Evolutionary conservation across 1,140 invertebrate species (phyloP), one percentile per base, ranked within the genome.

Genomic region (Coelopa frigida): DNA sequence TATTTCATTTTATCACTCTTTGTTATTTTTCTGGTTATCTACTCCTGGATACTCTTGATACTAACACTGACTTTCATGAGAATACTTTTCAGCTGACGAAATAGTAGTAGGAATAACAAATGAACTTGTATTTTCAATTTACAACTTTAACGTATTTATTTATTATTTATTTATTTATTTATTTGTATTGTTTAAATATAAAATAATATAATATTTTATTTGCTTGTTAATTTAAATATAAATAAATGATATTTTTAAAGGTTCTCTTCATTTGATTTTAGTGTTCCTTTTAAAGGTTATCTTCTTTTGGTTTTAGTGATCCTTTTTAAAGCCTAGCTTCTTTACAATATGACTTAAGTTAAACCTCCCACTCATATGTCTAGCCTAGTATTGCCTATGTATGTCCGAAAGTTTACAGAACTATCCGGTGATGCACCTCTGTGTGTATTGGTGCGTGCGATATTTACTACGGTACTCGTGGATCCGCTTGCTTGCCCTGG

Each of bases 81-180:
- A n/a, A n/a, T n/a, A n/a, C n/a, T n/a, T n/a, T n/a, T n/a, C n/a
- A n/a, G n/a, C n/a, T n/a, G n/a, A n/a, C n/a, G n/a, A n/a, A n/a
- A n/a, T n/a, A n/a, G n/a, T n/a, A n/a, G n/a, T n/a, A n/a, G n/a
- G n/a, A n/a, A n/a, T n/a, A n/a, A n/a, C n/a, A n/a, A n/a, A n/a
- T n/a, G n/a, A n/a, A n/a, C 1, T 20, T 31, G 27, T 44, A 33
- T 44, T 35, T 33, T 3, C 4, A 8, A n/a, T 44, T 44, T 44
- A 23, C 1, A 5, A 5, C 27, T 17, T 26, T 29, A 29, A 42
- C 22, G 20, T 5, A 42, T 42, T 15, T 42, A 20, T 42, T 24
- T 42, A 12, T 29, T 29, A 27, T 3, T 29, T 20, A 5, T 29
- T 17, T 27, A 24, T 27, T 7, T 0, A 42, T 42, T 42, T 29